Base-by-base conservation (phyloP, 2,797 vertebrate genomes). In the Hemitrygon akajei region DNA sequence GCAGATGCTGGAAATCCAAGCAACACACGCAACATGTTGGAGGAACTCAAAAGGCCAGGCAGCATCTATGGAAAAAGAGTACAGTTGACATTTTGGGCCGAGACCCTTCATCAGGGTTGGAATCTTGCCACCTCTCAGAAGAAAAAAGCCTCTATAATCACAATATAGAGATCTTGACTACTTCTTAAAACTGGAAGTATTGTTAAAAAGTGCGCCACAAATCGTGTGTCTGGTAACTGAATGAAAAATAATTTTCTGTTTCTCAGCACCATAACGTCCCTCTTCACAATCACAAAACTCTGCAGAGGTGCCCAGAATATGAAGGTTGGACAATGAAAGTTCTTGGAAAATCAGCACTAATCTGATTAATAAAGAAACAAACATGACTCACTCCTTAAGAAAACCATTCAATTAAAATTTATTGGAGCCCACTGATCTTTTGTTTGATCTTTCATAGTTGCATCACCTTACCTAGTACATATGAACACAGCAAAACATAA, bases 361-460 rank as follows among this genome's bases (percentile, higher is more conserved):
- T 76, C 27, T 30, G 7, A 0, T 73, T 75, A 37, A 93, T 56
- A 93, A 58, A 75, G 56, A 76, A 3, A 30, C 91, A 92, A 92
- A 92, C 37, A 71, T 34, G 27, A 56, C 37, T 56, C 71, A 27
- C 66, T 93, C 14, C 96, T 97, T 96, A 95, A 96, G 97, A 96
- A 98, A 97, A 96, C 94, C 2, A 27, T 47, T 96, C 94, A 96
- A 97, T 96, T 97, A 95, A 97, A 97, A 97, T 97, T 96, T 96
- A 96, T 97, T 96, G 94, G 94, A 96, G 96, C 95, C 97, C 96
- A 97, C 96, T 96, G 96, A 97, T 94, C 94, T 95, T 94, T 94
- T 96, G 97, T 96, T 66, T n/a, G 69, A 95, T 95, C 95, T 96
- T 96, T 94, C 95, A 97, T 96, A 97, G 95, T 94, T 97, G 97